Conservation (phyloP, 23 tunicate genomes). For the Clavelina lepadiformis region DNA sequence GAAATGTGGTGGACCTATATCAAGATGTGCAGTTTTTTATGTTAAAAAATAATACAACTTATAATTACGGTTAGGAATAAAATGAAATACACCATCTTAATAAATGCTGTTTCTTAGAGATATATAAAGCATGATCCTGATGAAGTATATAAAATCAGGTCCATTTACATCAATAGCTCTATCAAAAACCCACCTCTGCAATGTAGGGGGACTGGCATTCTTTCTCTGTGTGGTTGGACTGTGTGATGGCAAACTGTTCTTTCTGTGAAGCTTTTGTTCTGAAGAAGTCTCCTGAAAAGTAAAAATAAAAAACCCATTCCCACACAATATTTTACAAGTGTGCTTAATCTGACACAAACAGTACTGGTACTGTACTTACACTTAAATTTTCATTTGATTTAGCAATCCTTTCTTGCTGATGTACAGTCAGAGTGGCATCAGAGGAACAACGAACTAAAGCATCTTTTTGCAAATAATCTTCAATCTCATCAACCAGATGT, state of each 20-base stretch:
- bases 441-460: constrained; percentile 41
- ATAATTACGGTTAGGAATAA: no score
- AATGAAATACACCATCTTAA: no score
- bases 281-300: not conserved
- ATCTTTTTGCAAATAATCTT: constrained; percentile 39
- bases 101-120: no score
- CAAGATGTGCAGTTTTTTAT: no score
- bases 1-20: constrained; percentile 12
- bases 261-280: constrained; percentile 14
- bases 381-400: not conserved
- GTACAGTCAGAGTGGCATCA: constrained; percentile 25
- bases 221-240: constrained; percentile 11
- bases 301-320: no score
- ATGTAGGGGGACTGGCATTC: constrained; percentile 9
- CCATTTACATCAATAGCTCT: no score
- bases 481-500: constrained; percentile 71
- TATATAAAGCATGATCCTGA: no score
- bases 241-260: constrained; percentile 31
- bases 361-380: no score
- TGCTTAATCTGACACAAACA: no score
- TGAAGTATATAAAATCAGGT: no score
- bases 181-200: constrained; percentile 4
- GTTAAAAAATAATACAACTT: no score
- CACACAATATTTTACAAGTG: no score
- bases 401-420: constrained; percentile 16